Evolutionary conservation across 2,797 vertebrate species (phyloP), one percentile per base, ranked within the genome.

Genomic region (Steatocranus sp.): DNA sequence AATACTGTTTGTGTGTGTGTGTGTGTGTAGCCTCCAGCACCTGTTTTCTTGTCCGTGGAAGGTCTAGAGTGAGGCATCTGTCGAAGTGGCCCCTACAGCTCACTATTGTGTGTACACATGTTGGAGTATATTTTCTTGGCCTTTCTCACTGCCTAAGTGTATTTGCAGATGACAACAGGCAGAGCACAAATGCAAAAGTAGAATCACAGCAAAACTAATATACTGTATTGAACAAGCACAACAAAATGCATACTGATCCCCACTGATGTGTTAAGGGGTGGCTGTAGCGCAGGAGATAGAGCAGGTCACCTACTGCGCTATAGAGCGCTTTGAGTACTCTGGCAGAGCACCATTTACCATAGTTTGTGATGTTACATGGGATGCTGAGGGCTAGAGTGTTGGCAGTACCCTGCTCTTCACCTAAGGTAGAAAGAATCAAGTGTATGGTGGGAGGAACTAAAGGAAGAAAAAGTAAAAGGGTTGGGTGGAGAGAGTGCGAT

Each of bases 51-150:
- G 88, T 79, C 80, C 75, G 53, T 79, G 75, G 86, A 93, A 80
- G 77, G 85, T 86, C 63, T 83, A 15, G 63, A 88, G 68, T 89
- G 83, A 89, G 87, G 85, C 87, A 92, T 89, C 89, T 91, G 91
- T 92, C 86, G 93, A 85, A 89, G 89, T 84, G 90, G 81, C 82
- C 89, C 90, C 92, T 92, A 85, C 77, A 90, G 88, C 86, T 85
- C 82, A 85, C 80, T 73, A 76, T 56, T 79, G 81, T 83, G 78
- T 83, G 79, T 76, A 82, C 84, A 91, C 83, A 81, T 36, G 75
- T 80, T 79, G 53, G 41, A 89, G 83, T 82, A 41, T 50, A 81
- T 89, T 90, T 93, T 84, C 91, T 91, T 91, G 84, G 88, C 81
- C 68, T 81, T 85, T 87, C 41, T 61, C 2, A 18, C 20, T 78